These are phyloP conservation scores for Tethea ocularis DNA, from an alignment of 2,888 invertebrate genomes.

Conservation along the genomic window DNA sequence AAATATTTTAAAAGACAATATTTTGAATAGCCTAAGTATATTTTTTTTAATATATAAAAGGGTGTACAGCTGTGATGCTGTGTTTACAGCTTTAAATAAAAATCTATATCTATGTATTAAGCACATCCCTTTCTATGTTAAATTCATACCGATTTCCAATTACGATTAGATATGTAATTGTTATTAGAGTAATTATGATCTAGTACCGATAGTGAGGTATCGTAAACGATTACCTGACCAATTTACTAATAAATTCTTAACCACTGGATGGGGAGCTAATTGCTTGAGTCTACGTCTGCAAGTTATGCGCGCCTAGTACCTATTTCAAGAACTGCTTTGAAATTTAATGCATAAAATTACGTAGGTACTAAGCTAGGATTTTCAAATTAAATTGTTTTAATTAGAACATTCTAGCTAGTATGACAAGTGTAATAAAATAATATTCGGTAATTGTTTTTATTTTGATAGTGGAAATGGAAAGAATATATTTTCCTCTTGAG, in stretches of 20 bases:
- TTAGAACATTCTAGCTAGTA: too few relatives aligned
- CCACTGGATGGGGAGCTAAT: constrained; percentile 29
- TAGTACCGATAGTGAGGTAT: constrained; percentile 8
- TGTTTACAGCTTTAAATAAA: too few relatives aligned
- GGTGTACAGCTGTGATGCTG: too few relatives aligned
- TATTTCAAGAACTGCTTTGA: neutral
- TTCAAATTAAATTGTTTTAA: too few relatives aligned
- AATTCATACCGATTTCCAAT: constrained; percentile 1
- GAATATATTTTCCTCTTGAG: too few relatives aligned
- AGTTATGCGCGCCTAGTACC: constrained; percentile 32
- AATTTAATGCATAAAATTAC: neutral
- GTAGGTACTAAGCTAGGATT: neutral
- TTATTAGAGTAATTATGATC: constrained; percentile 12
- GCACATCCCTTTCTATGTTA: neutral
- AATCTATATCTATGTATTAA: too few relatives aligned
- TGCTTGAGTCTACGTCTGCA: constrained; percentile 24
- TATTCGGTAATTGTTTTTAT: too few relatives aligned
- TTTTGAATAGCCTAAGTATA: too few relatives aligned
- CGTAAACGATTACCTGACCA: constrained; percentile 9
- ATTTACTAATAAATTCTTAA: constrained; percentile 36
- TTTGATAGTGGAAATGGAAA: too few relatives aligned
- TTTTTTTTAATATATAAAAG: too few relatives aligned
- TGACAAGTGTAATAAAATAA: too few relatives aligned
- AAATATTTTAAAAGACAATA: neutral
- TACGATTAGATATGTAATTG: neutral